Percentiles rank a stretch among this genome's conserved stretches.
Conservation (phyloP, 64 coral and sea anemone species). For the Pocillopora verrucosa region DNA sequence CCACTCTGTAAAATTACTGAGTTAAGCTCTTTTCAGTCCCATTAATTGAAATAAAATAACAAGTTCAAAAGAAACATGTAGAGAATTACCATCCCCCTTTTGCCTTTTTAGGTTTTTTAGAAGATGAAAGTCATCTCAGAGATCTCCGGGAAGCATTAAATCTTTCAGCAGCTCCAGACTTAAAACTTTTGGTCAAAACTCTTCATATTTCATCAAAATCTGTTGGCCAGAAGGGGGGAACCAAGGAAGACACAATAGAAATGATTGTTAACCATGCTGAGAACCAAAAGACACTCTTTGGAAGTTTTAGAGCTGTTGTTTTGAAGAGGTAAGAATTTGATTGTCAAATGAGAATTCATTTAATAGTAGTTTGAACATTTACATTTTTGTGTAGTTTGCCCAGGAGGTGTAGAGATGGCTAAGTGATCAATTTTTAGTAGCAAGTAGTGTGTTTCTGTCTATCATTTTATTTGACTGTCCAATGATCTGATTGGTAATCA, state of each 20-base stretch:
- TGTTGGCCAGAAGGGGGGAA: constrained; percentile 49
- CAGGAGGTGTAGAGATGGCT: too few species aligned
- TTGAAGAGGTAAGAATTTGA: constrained; percentile 63
- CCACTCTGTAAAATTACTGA: too few species aligned
- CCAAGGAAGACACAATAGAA: constrained; percentile 60
- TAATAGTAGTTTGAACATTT: neutral
- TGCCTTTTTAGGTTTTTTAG: constrained; percentile 57
- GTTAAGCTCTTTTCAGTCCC: too few species aligned
- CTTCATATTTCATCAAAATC: constrained; percentile 60
- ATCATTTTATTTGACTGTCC: too few species aligned
- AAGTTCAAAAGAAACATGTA: neutral
- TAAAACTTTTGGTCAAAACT: constrained; percentile 73
- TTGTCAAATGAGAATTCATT: neutral
- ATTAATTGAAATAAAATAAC: too few species aligned
- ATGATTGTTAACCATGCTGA: constrained; percentile 58
- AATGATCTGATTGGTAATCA: too few species aligned
- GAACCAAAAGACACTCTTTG: constrained; percentile 75
- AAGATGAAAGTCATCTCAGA: constrained; percentile 64
- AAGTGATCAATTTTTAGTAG: too few species aligned
- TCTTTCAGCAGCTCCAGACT: constrained; percentile 66
- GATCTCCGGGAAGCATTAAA: constrained; percentile 68
- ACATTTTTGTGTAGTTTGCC: neutral
- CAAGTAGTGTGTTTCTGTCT: too few species aligned
- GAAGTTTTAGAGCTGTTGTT: constrained; percentile 55
- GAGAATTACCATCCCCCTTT: neutral